Evolutionary conservation across 1,140 invertebrate genomes (phyloP).

Genomic region (Panagrolaimus sp.): DNA sequence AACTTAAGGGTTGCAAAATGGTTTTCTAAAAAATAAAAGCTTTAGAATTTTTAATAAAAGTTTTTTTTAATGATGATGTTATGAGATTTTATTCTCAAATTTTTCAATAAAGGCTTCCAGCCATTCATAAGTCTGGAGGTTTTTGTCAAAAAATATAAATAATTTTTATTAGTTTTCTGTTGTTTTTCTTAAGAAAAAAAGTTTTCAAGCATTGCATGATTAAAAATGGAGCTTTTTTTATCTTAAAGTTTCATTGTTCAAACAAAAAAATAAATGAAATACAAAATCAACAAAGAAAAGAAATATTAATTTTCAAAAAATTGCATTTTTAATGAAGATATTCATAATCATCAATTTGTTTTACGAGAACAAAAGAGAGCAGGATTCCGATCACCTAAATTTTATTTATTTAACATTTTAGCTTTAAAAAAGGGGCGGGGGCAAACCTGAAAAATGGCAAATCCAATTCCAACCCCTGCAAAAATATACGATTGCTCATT

Average conservation of each 20-base stretch:
- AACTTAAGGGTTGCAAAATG: no score
- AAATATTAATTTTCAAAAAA: not conserved
- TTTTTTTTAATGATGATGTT: no score
- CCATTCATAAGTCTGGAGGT: no score
- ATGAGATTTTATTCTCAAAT: no score
- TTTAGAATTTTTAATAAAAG: no score
- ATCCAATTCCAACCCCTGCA: conserved; percentile 9
- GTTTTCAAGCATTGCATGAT: not conserved
- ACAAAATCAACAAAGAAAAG: not conserved
- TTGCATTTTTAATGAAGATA: not conserved
- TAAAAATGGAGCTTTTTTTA: not conserved
- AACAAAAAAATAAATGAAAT: not conserved
- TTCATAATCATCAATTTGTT: conserved; percentile 3
- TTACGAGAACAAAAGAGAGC: not conserved
- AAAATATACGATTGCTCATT: conserved; percentile 16
- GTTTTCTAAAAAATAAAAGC: no score
- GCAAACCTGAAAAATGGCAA: conserved; percentile 16
- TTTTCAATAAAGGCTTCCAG: no score
- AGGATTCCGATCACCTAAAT: conserved; percentile 7
- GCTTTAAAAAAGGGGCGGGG: not conserved
- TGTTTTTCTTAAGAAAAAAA: no score
- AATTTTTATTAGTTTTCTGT: no score
- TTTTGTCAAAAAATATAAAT: no score
- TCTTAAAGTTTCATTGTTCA: not conserved
- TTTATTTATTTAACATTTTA: not conserved